Evolutionary conservation across 2,113 vertebrate species (phyloP), one percentile per base, ranked within the genome.

Genomic region (Austrofundulus limnaeus): DNA sequence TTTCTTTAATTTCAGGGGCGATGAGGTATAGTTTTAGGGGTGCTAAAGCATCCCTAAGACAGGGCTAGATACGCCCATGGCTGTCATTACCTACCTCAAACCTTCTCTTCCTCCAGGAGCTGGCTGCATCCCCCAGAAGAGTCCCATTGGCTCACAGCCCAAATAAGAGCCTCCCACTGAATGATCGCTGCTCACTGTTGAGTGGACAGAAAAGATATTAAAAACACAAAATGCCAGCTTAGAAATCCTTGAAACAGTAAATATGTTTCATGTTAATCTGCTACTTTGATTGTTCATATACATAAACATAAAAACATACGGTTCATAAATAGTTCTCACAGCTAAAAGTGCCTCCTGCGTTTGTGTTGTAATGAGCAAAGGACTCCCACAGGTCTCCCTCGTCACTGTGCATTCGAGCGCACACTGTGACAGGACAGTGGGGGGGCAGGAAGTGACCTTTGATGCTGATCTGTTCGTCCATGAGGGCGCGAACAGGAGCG

Each of bases 111-210:
- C 56, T 39, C 84, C 85, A 42, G 77, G 80, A 61, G 81, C 58
- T 1, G 83, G 84, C 61, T 78, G 81, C 78, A 92, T 59, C 16
- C 64, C 77, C 91, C 91, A 93, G 74, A 92, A 88, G 23, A 92
- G 78, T 21, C 90, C 89, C 91, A 92, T 91, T 0, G 89, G 88
- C 54, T 92, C 89, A 85, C 87, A 83, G 46, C 90, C 91, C 13
- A 83, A 31, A 78, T 91, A 93, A 2, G 88, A 90, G 16, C 91
- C 90, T 2, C 90, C 88, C 0, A 90, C 61, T 23, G 91, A 89
- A 52, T 41, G 51, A 75, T 90, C 86, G 11, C 50, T 77, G 45
- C 56, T 75, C 78, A 92, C 91, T 92, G 6, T 57, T 19, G 4
- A 20, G 15, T 57, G 48, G 14, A 63, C 16, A 25, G 12, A 20